Base-by-base conservation (phyloP, 2,888 invertebrate genomes). In the Gastrophysa polygoni region DNA sequence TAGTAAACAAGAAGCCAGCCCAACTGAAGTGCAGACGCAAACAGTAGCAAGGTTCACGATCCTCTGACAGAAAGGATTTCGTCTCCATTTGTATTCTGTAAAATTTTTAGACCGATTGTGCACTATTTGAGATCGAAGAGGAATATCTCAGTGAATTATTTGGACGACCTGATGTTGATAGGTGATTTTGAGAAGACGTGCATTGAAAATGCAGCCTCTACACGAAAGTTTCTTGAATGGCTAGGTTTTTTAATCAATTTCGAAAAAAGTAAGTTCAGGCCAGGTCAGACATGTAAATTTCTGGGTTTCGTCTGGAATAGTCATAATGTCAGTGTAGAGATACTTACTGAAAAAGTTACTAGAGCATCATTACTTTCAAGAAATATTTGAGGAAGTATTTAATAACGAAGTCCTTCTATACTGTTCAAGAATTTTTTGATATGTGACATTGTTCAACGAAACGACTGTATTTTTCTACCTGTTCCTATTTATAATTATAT, bases 91-190 rank as follows among this genome's bases (percentile, higher is more conserved):
- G 54, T 62, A 6, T 62, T 62, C 18, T 43, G 38, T 38, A 62
- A 62, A 43, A 20, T 62, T n/a, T 28, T 58, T 10, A 62, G 54
- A 59, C 62, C 62, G 17, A 34, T 59, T n/a, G 28, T 62, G 10
- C 16, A 49, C 14, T 34, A 54, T 54, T 52, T 51, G 43, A 59
- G 52, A 34, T n/a, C 21, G 2, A 28, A 48, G 21, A 58, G 59
- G 7, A 16, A 32, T 17, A 14, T 54, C n/a, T 54, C 48, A 32
- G 20, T 59, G 17, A 47, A 44, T 47, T 62, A 59, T 49, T 43
- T 62, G 32, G 59, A 62, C 38, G 62, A 62, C 54, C 48, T 58
- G 51, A 46, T 59, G 20, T 11, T 62, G 14, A 24, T 62, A 29
- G 28, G n/a, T 14, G 21, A 54, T 14, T 20, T 34, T 11, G 10